Evolutionary conservation across 2,888 invertebrate species (phyloP), one percentile per base, ranked within the genome.

Genomic region (Pachycephus smyrnensis): DNA sequence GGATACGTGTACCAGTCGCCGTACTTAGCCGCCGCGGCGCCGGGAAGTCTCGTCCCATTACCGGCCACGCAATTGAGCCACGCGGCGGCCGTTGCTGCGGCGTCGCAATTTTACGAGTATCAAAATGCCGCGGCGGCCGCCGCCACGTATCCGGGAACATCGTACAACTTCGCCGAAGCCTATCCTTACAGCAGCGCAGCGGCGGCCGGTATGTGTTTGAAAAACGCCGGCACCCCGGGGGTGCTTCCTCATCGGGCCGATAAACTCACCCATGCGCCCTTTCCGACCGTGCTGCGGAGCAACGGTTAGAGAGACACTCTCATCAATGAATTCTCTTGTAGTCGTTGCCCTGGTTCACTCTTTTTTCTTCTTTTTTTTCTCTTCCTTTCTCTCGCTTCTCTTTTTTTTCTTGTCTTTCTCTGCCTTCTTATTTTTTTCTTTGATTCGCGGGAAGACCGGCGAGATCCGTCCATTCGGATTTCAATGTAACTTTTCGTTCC

Each of bases 101-200:
- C 96, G n/a, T 95, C 95, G 87, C 96, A 96, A 89, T 94, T 96
- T 89, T 96, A 96, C 90, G 96, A 96, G 92, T 96, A 96, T 92
- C 96, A 96, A 88, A 94, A 94, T 86, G 94, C 95, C 0, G 95
- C 95, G 4, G 96, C 96, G 3, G 96, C 96, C 71, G 92, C 92
- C 12, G 94, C 94, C 71, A 94, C 95, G 1, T 95, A 95, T 88
- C 95, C 95, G 77, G 95, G 95, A 82, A 95, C 95, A 85, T 95
- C 95, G 86, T 94, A 95, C 77, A 95, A 95, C 83, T 95, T 95
- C 80, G 95, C 96, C 84, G 96, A 96, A 87, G 93, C 94, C 2
- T 94, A 94, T 87, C 95, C 95, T 1, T 96, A 96, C 90, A 94
- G 95, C 81, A 94, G 94, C 81, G 95, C 92, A 76, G 92, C 92